These are phyloP conservation scores for Enteromius thamalakanensis DNA, from an alignment of 2,797 vertebrate species.

Conservation along the genomic window DNA sequence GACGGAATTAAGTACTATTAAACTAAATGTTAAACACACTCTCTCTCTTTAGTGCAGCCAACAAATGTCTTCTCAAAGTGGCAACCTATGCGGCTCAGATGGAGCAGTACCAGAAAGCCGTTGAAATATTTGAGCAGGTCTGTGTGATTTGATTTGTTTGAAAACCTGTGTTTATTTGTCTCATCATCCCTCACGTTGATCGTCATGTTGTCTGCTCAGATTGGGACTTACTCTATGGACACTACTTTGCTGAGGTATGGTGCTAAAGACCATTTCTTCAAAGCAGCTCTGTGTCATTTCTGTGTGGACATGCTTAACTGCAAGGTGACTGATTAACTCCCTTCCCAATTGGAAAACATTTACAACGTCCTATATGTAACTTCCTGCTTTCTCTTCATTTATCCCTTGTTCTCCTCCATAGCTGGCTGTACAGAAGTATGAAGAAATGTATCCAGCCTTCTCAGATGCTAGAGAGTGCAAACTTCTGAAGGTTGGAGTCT, in stretches of 20 bases:
- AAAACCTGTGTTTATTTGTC: neutral
- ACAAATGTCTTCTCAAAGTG: conserved; percentile 85
- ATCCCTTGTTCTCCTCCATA: conserved; percentile 52
- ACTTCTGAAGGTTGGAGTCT: conserved; percentile 74
- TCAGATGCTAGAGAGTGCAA: conserved; percentile 82
- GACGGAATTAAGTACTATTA: neutral
- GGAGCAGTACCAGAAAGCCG: conserved; percentile 83
- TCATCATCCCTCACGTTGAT: neutral
- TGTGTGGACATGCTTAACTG: conserved; percentile 85
- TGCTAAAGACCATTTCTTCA: conserved; percentile 85
- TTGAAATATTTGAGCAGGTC: conserved; percentile 84
- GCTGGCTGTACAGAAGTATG: conserved; percentile 82
- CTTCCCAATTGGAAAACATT: neutral
- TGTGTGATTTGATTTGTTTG: neutral
- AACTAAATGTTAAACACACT: neutral
- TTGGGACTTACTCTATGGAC: conserved; percentile 83
- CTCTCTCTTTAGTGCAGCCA: conserved; percentile 65
- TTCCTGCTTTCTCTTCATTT: conserved; percentile 1
- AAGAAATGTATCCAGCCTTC: conserved; percentile 83
- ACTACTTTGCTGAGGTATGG: conserved; percentile 83
- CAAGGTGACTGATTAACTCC: conserved; percentile 69
- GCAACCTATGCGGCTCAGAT: conserved; percentile 78
- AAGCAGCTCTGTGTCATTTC: conserved; percentile 82
- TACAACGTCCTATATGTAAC: neutral
- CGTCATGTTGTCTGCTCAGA: conserved; percentile 62